These are phyloP conservation scores for Athene noctua DNA, from an alignment of 2,113 vertebrate species.

Conservation along the genomic window DNA sequence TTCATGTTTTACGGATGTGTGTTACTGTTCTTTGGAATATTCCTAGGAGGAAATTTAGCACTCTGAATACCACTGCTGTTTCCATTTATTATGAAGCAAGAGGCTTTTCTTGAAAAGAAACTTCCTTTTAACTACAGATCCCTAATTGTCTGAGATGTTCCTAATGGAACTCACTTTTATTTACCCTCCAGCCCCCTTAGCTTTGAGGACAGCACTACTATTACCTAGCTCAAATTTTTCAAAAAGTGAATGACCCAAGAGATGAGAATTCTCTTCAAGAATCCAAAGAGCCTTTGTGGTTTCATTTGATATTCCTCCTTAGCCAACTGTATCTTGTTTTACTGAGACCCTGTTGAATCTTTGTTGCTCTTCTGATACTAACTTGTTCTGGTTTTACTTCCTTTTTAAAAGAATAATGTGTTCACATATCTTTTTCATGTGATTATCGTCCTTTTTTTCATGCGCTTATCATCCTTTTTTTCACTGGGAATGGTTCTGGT, in stretches of 20 bases:
- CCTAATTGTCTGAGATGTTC: background rate
- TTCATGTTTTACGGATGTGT: background rate
- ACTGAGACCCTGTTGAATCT: background rate
- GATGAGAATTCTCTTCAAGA: background rate
- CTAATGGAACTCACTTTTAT: background rate
- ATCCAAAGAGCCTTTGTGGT: background rate
- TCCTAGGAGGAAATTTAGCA: conserved; percentile 8
- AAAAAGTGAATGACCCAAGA: background rate
- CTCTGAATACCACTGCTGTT: background rate
- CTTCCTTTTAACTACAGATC: background rate
- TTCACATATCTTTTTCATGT: background rate
- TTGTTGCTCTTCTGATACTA: background rate
- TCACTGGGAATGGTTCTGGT: background rate
- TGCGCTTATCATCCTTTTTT: background rate
- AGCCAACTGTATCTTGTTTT: background rate
- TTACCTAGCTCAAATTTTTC: background rate
- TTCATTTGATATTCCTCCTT: background rate
- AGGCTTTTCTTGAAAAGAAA: background rate
- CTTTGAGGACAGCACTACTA: background rate
- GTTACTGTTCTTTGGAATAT: background rate
- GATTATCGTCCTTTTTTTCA: background rate
- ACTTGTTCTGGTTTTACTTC: background rate
- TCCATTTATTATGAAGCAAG: background rate
- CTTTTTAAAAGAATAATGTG: background rate
- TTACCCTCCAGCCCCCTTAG: background rate